phyloP scores from a whole-genome alignment of 1,140 invertebrate species.

The Aphis gossypii region DNA sequence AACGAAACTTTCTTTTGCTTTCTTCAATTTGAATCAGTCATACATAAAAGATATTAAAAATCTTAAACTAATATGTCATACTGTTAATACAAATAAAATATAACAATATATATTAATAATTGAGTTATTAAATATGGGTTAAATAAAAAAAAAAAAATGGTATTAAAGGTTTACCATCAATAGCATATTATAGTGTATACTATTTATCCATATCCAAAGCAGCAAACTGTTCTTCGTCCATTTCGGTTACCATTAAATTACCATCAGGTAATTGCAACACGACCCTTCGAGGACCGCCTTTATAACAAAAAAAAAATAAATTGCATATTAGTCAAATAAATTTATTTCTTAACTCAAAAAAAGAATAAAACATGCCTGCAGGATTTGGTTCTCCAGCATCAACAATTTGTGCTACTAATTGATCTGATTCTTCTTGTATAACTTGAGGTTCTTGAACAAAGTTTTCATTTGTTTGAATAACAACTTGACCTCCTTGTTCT shows the following conservation, averaged over 20 bases:
- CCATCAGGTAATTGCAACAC: slow-evolving; percentile 81
- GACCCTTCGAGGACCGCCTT: slow-evolving; percentile 80
- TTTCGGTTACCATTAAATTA: slow-evolving; percentile 83
- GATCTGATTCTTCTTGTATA: slow-evolving; percentile 64
- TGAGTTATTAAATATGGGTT: background rate
- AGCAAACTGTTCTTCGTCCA: slow-evolving; percentile 82
- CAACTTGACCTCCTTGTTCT: slow-evolving; percentile 54
- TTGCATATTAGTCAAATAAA: background rate
- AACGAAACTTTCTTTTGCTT: background rate
- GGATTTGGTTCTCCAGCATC: slow-evolving; percentile 81
- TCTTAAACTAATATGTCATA: background rate
- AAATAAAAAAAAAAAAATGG: background rate
- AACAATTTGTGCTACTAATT: slow-evolving; percentile 83
- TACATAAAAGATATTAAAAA: background rate
- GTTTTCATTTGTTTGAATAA: slow-evolving; percentile 47
- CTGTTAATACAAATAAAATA: slow-evolving; percentile 24
- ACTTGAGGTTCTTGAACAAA: slow-evolving; percentile 37
- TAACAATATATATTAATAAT: slow-evolving; percentile 39
- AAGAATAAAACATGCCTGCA: slow-evolving; percentile 67
- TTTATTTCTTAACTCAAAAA: background rate
- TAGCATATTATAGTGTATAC: slow-evolving; percentile 59
- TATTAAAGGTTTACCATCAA: background rate
- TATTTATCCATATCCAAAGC: slow-evolving; percentile 73
- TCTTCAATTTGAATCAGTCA: slow-evolving; percentile 43
- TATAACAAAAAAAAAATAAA: slow-evolving; percentile 60